Conservation (phyloP, 2,888 invertebrate species). For the Heliconius aoede region DNA sequence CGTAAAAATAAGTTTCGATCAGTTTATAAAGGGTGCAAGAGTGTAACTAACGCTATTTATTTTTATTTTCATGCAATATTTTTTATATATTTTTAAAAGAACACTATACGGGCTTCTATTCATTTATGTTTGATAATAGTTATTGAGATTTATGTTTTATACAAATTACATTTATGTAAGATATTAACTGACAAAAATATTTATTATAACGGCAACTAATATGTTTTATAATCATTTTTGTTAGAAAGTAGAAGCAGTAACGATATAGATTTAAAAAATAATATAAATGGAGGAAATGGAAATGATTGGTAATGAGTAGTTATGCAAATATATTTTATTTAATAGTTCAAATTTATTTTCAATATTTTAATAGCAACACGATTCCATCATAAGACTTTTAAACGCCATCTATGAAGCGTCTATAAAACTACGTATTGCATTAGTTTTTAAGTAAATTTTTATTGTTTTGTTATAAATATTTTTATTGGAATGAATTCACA, state of each 20-base stretch:
- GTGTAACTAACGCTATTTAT: slow-evolving; percentile 48
- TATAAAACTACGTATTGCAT: background rate
- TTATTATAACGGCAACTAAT: background rate
- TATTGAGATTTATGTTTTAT: background rate
- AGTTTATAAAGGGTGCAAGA: slow-evolving; percentile 50
- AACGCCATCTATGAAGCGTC: slow-evolving; percentile 2
- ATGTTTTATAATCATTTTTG: background rate
- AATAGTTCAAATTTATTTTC: background rate
- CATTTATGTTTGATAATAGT: background rate
- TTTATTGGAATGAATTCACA: background rate
- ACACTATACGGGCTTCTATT: background rate
- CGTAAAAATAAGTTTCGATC: slow-evolving; percentile 41
- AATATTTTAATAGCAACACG: background rate
- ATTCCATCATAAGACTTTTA: background rate
- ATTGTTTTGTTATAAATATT: background rate
- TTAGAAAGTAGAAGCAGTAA: background rate
- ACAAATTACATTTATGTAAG: background rate
- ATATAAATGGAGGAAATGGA: no score
- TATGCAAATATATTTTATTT: background rate
- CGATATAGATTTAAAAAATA: background rate
- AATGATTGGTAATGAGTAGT: background rate
- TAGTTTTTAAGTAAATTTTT: background rate
- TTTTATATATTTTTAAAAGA: slow-evolving; percentile 28
- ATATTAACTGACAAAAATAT: no score
- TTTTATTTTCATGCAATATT: slow-evolving; percentile 40